Percentiles rank a stretch among this genome's conserved stretches.
Conservation (phyloP, 2,888 invertebrate genomes). For the Nephrotoma guestfalica region DNA sequence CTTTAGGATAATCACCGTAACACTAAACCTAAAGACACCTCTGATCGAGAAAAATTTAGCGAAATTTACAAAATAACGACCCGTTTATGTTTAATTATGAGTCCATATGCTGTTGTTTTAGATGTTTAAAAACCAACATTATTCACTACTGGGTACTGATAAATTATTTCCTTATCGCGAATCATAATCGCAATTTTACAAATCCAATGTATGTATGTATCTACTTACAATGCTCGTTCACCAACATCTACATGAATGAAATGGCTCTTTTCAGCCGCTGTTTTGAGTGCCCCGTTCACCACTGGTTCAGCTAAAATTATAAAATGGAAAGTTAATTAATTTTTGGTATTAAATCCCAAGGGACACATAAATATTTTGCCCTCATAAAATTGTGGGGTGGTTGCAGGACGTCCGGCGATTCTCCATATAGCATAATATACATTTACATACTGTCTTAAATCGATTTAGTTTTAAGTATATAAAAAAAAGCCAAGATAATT, state of each 20-base stretch:
- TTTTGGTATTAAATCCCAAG: neutral
- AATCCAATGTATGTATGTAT: neutral
- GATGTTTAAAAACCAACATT: too few relatives aligned
- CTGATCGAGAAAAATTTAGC: too few relatives aligned
- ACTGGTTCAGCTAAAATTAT: conserved; percentile 56
- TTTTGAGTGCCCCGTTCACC: conserved; percentile 49
- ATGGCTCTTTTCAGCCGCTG: conserved; percentile 43
- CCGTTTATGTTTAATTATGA: too few relatives aligned
- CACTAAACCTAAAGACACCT: too few relatives aligned
- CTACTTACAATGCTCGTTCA: conserved; percentile 53
- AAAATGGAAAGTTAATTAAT: neutral
- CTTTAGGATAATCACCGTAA: too few relatives aligned
- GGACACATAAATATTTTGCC: neutral
- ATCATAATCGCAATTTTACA: neutral
- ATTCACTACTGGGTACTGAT: neutral
- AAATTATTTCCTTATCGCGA: neutral
- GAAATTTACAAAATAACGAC: too few relatives aligned
- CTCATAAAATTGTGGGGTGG: neutral
- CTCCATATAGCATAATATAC: neutral
- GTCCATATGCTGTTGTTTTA: too few relatives aligned
- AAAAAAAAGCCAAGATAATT: neutral
- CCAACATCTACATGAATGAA: conserved; percentile 70
- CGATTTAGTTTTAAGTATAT: neutral
- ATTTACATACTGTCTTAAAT: neutral
- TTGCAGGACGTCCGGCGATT: neutral